Evolutionary conservation across 2,113 vertebrate genomes (phyloP).

Genomic region (Paralichthys olivaceus): DNA sequence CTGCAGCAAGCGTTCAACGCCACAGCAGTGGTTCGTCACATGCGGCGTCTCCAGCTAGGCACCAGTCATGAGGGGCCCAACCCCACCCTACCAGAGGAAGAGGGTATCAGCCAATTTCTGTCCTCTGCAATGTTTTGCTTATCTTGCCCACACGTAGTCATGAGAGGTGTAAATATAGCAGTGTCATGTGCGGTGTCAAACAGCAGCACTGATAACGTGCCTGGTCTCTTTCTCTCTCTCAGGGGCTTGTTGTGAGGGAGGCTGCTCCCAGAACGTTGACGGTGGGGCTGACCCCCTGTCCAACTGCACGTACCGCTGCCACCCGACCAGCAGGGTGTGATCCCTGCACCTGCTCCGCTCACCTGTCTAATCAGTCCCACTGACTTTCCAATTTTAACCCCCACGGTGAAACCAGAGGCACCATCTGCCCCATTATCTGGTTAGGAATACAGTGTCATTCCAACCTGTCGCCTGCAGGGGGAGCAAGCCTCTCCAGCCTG

Average conservation of each 20-base stretch:
- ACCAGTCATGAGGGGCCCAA: slow-evolving; percentile 89
- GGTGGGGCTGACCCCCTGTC: slow-evolving; percentile 68
- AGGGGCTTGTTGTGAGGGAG: slow-evolving; percentile 76
- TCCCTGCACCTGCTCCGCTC: slow-evolving; percentile 50
- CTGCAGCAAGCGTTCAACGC: slow-evolving; percentile 97
- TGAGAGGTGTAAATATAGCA: background rate
- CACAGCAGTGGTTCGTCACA: slow-evolving; percentile 95
- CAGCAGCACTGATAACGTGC: background rate
- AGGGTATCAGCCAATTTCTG: slow-evolving; percentile 46
- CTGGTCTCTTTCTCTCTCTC: slow-evolving; percentile 30
- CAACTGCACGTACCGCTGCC: slow-evolving; percentile 80
- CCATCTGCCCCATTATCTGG: slow-evolving; percentile 74
- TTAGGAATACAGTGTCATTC: slow-evolving; percentile 80
- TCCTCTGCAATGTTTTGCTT: background rate
- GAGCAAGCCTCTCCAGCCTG: slow-evolving; percentile 75
- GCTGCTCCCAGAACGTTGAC: slow-evolving; percentile 74
- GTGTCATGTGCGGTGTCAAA: background rate
- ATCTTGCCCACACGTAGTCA: background rate
- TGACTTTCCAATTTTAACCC: slow-evolving; percentile 78
- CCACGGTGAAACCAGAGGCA: slow-evolving; percentile 75
- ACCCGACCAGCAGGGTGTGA: slow-evolving; percentile 84
- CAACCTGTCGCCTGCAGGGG: slow-evolving; percentile 80
- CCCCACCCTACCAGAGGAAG: slow-evolving; percentile 77
- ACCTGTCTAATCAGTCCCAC: slow-evolving; percentile 62
- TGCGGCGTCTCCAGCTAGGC: slow-evolving; percentile 94